phyloP scores from a whole-genome alignment of 2,113 vertebrate species.

The Zosterops borbonicus region DNA sequence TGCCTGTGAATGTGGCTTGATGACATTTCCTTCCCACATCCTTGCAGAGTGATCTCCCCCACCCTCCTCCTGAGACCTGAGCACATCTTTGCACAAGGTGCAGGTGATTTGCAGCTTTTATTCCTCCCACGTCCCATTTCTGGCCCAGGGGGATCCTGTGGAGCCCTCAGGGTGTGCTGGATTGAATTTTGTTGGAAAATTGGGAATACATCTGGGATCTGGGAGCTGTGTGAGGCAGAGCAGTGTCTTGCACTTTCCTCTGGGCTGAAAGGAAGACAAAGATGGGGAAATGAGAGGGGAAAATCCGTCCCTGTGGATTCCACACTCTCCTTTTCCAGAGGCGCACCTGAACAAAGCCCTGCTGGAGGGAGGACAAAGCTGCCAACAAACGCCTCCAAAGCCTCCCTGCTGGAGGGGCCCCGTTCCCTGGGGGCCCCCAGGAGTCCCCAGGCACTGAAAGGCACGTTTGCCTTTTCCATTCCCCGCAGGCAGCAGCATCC shows the following conservation, averaged over 20 bases:
- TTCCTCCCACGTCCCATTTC: background rate
- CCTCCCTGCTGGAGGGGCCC: background rate
- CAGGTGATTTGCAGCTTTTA: background rate
- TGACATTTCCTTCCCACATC: conserved; percentile 49
- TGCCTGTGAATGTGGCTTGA: conserved; percentile 61
- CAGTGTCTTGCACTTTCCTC: background rate
- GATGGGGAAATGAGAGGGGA: background rate
- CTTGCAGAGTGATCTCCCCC: background rate
- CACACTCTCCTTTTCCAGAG: background rate
- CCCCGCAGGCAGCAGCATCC: background rate
- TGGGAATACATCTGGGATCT: background rate
- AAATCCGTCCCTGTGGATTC: background rate
- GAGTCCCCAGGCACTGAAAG: background rate
- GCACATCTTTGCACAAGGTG: background rate
- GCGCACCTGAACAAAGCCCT: background rate
- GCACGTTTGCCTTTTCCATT: background rate
- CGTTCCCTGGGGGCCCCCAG: background rate
- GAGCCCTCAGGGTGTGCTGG: background rate
- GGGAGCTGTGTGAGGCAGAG: background rate
- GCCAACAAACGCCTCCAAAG: background rate
- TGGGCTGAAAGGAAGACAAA: background rate
- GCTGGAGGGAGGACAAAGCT: background rate
- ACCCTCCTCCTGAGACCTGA: background rate
- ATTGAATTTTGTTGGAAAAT: background rate
- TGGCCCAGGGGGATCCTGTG: rapidly evolving